Conservation (phyloP, 1,140 invertebrate species). For the Onthophagus taurus region DNA sequence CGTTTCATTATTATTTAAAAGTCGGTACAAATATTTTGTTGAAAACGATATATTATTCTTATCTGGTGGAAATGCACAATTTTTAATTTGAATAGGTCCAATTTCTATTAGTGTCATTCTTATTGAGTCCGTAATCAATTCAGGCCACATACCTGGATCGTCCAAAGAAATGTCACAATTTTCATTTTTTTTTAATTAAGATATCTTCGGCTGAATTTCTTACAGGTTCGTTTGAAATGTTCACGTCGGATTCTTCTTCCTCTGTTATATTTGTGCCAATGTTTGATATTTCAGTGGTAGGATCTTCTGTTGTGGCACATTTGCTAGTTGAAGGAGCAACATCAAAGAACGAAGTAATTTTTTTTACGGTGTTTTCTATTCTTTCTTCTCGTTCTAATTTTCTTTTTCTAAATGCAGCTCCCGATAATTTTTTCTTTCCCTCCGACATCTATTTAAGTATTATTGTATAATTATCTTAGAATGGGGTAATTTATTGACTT, state of each 20-base stretch:
- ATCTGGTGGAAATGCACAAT: slow-evolving; percentile 1
- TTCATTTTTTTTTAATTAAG: background rate
- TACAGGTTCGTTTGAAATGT: background rate
- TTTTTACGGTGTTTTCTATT: background rate
- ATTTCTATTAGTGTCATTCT: background rate
- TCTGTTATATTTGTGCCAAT: too few relatives aligned
- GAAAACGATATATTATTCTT: background rate
- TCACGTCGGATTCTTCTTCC: too few relatives aligned
- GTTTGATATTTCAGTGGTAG: too few relatives aligned
- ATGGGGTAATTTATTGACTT: too few relatives aligned
- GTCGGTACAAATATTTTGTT: background rate
- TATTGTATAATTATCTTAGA: slow-evolving; percentile 1
- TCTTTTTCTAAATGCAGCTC: background rate
- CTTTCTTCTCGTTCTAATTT: slow-evolving; percentile 1
- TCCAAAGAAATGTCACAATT: slow-evolving; percentile 1
- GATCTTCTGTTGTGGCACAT: background rate
- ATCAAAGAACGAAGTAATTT: slow-evolving; percentile 1
- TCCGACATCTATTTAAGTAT: background rate
- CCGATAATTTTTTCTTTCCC: background rate
- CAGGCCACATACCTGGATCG: slow-evolving; percentile 1
- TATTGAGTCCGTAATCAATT: background rate
- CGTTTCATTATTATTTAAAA: background rate
- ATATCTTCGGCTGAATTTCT: background rate
- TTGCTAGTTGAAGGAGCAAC: background rate
- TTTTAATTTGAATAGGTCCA: slow-evolving; percentile 2